Evolutionary conservation across 2,113 vertebrate species (phyloP).

Genomic region (Tautogolabrus adspersus): DNA sequence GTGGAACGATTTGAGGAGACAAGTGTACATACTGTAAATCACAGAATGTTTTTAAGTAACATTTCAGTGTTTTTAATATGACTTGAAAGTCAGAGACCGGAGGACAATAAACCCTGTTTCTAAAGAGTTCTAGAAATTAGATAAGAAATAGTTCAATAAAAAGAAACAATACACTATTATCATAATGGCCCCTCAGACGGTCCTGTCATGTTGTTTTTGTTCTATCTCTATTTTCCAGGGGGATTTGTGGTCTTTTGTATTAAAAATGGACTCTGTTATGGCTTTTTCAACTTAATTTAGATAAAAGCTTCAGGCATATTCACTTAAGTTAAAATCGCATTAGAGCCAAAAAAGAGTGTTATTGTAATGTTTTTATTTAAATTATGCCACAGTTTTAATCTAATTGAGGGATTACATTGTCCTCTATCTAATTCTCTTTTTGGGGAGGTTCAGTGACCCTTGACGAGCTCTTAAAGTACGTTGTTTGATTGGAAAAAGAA

Average conservation of each 20-base stretch:
- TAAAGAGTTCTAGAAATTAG: not conserved
- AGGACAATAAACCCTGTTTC: not conserved
- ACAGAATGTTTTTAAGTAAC: too few species aligned
- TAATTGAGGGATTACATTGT: conserved; percentile 25
- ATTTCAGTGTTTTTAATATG: too few species aligned
- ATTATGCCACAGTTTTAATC: conserved; percentile 18
- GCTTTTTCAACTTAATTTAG: conserved; percentile 45
- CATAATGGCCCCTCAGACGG: conserved; percentile 12
- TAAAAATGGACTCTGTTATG: conserved; percentile 3
- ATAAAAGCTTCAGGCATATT: conserved; percentile 53
- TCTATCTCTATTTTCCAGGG: not conserved
- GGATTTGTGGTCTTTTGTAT: not conserved
- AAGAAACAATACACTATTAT: conserved; percentile 1
- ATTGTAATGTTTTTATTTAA: conserved; percentile 28
- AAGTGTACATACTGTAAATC: too few species aligned
- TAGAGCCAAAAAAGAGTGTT: conserved; percentile 7
- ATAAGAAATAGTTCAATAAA: not conserved
- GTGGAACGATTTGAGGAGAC: too few species aligned
- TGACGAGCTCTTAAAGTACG: not conserved
- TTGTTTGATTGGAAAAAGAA: not conserved
- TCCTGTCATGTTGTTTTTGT: not conserved
- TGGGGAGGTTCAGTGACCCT: not conserved
- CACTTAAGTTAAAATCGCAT: conserved; percentile 32
- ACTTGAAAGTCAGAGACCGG: too few species aligned
- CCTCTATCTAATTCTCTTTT: not conserved